Evolutionary conservation across 2,113 vertebrate species (phyloP).

Genomic region (Ahaetulla prasina): DNA sequence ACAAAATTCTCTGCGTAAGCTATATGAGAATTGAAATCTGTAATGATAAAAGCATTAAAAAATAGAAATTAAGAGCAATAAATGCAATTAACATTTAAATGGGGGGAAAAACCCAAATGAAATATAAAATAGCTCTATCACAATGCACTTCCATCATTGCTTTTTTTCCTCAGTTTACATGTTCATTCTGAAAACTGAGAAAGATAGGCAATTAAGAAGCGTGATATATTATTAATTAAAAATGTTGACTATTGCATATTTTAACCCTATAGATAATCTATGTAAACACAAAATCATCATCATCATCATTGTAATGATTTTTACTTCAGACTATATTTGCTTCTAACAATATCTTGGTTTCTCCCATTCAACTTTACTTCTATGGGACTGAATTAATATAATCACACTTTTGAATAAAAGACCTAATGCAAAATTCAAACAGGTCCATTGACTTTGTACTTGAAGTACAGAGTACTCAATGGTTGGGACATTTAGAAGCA

Average conservation of each 20-base stretch:
- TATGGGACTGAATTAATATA: not conserved
- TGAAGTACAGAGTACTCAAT: not conserved
- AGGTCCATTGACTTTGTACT: not conserved
- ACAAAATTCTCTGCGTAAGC: not conserved
- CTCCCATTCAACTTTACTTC: not conserved
- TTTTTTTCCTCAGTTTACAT: not conserved
- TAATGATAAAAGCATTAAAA: not conserved
- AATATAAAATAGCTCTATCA: not conserved
- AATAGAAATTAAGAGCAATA: not conserved
- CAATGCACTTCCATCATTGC: not conserved
- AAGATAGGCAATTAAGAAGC: not conserved
- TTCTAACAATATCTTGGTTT: not conserved
- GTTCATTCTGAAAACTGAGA: conserved; percentile 9
- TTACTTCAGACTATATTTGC: not conserved
- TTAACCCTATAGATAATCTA: not conserved
- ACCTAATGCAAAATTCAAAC: not conserved
- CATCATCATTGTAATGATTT: not conserved
- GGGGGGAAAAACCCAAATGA: not conserved
- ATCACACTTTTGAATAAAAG: not conserved
- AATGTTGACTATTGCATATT: conserved; percentile 6
- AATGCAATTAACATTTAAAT: not conserved
- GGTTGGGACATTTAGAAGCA: not conserved
- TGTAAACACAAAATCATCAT: not conserved
- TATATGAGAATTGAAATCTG: not conserved
- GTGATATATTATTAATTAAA: not conserved